Evolutionary conservation across 2,888 invertebrate species (phyloP), one percentile per base, ranked within the genome.

Genomic region (Sphaerophoria taeniata): DNA sequence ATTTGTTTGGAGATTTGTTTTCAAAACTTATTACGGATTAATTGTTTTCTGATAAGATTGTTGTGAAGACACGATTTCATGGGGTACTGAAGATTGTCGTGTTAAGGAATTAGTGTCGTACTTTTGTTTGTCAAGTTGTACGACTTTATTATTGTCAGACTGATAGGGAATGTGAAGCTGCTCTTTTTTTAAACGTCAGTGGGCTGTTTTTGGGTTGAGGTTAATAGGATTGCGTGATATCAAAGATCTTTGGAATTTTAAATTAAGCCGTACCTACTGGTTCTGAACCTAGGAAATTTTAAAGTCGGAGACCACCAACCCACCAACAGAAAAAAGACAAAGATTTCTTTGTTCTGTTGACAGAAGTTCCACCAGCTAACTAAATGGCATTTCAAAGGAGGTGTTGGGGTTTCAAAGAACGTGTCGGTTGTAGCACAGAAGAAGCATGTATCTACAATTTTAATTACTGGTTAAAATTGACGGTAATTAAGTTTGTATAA

Each of bases 1-100:
- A 81, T 71, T 81, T 69, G 72, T 70, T 77, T 73, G 61, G 69
- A 49, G 61, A 72, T 71, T 81, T 76, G 81, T 81, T 81, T 71
- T 73, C 24, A 11, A 16, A 51, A 65, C 33, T 16, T 39, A 63
- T 47, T 79, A 56, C 51, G 83, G 65, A 84, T 79, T 84, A 79
- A 84, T 84, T 75, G 70, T 43, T 71, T 12, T 5, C 11, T 65
- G 79, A 84, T 84, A 84, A 84, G 74, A 34, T 16, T 56, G 31
- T 49, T 43, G 39, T 39, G 47, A 70, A 53, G n/a, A 39, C 9
- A 34, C 60, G 51, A 49, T 72, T 72, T 58, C 58, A 65, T 67
- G 51, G 60, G 36, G 71, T 58, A 47, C 55, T 82, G 49, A 47
- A 60, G 56, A 61, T 14, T 55, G 53, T 74, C 53, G 12, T 47